These are phyloP conservation scores for Coelopa frigida DNA, from an alignment of 1,140 invertebrate species.

Conservation along the genomic window DNA sequence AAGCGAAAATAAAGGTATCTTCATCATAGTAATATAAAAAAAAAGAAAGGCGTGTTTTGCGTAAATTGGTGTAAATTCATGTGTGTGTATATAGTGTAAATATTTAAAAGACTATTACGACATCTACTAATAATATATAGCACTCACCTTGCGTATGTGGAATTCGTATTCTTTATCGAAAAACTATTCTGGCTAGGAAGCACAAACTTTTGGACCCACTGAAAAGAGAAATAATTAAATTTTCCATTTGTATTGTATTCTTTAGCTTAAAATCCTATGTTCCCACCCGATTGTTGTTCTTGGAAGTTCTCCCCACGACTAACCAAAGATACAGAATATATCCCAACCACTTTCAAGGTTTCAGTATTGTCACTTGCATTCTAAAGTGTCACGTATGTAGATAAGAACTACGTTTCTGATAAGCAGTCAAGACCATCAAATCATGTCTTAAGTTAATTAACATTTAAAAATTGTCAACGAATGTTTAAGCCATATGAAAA, in stretches of 20 bases:
- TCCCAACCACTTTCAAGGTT: no score
- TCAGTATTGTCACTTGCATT: no score
- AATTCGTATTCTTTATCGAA: constrained; percentile 39
- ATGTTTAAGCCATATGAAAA: no score
- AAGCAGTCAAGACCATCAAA: no score
- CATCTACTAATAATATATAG: not conserved
- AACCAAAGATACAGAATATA: no score
- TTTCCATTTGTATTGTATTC: not conserved
- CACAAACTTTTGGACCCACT: constrained; percentile 43
- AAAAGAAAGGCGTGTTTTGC: constrained; percentile 1
- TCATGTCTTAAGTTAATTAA: no score
- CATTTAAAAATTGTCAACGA: no score
- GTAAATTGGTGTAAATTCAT: constrained; percentile 5
- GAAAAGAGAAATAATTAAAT: constrained; percentile 13
- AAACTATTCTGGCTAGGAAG: constrained; percentile 41
- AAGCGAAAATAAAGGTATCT: not conserved
- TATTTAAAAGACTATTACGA: constrained; percentile 3
- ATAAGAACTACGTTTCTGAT: no score
- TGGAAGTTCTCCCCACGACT: no score
- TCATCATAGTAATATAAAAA: not conserved
- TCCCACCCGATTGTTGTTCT: no score
- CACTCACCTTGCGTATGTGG: constrained; percentile 44
- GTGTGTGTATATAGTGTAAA: constrained; percentile 8
- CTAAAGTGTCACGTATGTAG: no score
- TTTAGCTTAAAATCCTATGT: no score